Percentiles rank a stretch among this genome's conserved stretches.
phyloP scores from a whole-genome alignment of 2,888 invertebrate species.

The Enoplolaimus lenunculus region DNA sequence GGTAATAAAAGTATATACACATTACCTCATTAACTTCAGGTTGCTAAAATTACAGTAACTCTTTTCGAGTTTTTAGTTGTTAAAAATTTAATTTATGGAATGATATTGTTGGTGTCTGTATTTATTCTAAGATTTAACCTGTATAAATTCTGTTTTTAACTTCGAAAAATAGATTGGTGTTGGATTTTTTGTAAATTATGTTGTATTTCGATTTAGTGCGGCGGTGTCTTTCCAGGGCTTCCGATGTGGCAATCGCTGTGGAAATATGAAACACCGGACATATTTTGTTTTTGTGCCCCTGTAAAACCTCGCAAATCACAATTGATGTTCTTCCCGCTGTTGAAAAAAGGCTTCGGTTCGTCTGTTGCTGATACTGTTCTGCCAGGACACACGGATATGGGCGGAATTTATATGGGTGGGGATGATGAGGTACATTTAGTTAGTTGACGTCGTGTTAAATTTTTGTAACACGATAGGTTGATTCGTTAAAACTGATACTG shows the following conservation, averaged over 20 bases:
- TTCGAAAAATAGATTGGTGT: neutral
- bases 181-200: neutral
- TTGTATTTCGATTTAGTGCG: constrained; percentile 12
- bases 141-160: neutral
- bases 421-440: too few relatives aligned
- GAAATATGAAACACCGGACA: constrained; percentile 84
- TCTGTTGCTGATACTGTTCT: constrained; percentile 2
- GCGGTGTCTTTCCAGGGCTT: constrained; percentile 61
- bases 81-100: too few relatives aligned
- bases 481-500: too few relatives aligned
- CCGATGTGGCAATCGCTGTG: constrained; percentile 91
- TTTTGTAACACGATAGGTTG: too few relatives aligned
- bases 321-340: constrained; percentile 29
- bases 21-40: too few relatives aligned
- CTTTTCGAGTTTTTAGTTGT: too few relatives aligned
- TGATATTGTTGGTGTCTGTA: neutral
- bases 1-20: too few relatives aligned
- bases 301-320: constrained; percentile 58
- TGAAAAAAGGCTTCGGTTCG: constrained; percentile 25
- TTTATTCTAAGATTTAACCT: neutral
- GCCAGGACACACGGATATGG: constrained; percentile 50
- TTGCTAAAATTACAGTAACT: too few relatives aligned
- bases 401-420: constrained; percentile 20
- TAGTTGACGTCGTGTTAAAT: too few relatives aligned
- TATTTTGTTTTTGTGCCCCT: constrained; percentile 78